Evolutionary conservation across 2,888 invertebrate genomes (phyloP), one percentile per base, ranked within the genome.

Genomic region (Lepidocyrtinus sp.): DNA sequence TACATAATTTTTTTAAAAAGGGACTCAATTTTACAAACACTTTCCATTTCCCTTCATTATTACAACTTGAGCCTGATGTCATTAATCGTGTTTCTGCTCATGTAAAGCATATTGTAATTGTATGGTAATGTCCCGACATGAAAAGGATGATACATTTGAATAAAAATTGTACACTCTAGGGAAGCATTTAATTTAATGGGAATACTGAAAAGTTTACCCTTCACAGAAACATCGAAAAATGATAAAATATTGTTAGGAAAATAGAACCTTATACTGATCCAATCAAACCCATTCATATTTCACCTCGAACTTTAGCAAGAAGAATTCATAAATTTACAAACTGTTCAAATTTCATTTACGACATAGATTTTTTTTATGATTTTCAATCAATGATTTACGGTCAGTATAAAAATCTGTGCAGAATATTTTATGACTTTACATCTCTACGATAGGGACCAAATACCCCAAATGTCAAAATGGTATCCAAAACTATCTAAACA

Each of bases 81-180:
- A 76, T 76, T 76, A 76, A 76, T 55, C 55, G 17, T 70, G 76
- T 76, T 76, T 64, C 1, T 22, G 22, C 64, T 76, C 55, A 55
- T 76, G 64, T 76, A 76, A 70, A 70, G 64, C 64, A 76, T 26
- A 36, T 27, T 27, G 7, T 21, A 12, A 15, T 17, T 62, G 22
- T 45, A 21, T 62, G 61, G 27, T 55, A 19, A 19, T 62, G 24
- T 2, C 59, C 50, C 65, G 64, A 50, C 27, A 25, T 15, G 46
- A 59, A 76, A 64, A 24, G 64, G 65, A 55, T 70, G 63, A 63
- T 64, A 26, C 26, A 62, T 67, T 46, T 61, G 62, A 68, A 75
- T 62, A 62, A 68, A 67, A 12, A 36, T 17, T 9, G 26, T 12
- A 19, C 25, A 50, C 24, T 50, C 12, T 25, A 50, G 24, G 1